Percentiles rank a stretch among this genome's conserved stretches.
Evolutionary conservation across 2,888 invertebrate genomes (phyloP).

Genomic region (Euzetes globulus): DNA sequence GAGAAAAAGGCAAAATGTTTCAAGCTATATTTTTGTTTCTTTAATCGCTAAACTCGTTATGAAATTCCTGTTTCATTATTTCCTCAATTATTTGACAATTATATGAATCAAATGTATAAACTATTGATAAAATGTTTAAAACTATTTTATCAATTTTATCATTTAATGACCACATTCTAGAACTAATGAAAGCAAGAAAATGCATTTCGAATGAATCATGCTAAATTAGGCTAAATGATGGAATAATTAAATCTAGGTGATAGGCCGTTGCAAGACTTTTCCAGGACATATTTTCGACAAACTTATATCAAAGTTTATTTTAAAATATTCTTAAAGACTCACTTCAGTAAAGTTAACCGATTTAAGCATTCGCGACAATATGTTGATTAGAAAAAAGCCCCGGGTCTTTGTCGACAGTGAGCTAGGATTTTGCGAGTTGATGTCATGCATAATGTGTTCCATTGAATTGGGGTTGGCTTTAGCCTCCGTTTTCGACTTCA

Average conservation of each 20-base stretch:
- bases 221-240: too few relatives aligned
- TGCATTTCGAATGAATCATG: too few relatives aligned
- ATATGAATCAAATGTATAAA: not conserved
- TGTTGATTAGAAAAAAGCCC: constrained; percentile 33
- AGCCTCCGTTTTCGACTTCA: not conserved
- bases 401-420: constrained; percentile 30
- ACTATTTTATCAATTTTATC: too few relatives aligned
- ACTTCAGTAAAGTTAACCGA: constrained; percentile 38
- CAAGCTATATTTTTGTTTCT: too few relatives aligned
- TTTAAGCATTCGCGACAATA: constrained; percentile 35
- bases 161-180: too few relatives aligned
- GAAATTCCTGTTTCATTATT: constrained; percentile 2
- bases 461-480: constrained; percentile 18
- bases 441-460: constrained; percentile 34
- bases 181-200: too few relatives aligned
- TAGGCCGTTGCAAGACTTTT: too few relatives aligned
- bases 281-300: too few relatives aligned
- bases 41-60: not conserved
- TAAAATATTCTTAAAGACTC: constrained; percentile 11
- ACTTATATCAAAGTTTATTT: not conserved
- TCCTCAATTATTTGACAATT: not conserved
- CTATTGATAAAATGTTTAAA: too few relatives aligned
- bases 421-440: constrained; percentile 31
- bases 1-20: too few relatives aligned
- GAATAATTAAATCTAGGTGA: too few relatives aligned